Evolutionary conservation across 2,113 vertebrate species (phyloP).

Genomic region (Limanda limanda): DNA sequence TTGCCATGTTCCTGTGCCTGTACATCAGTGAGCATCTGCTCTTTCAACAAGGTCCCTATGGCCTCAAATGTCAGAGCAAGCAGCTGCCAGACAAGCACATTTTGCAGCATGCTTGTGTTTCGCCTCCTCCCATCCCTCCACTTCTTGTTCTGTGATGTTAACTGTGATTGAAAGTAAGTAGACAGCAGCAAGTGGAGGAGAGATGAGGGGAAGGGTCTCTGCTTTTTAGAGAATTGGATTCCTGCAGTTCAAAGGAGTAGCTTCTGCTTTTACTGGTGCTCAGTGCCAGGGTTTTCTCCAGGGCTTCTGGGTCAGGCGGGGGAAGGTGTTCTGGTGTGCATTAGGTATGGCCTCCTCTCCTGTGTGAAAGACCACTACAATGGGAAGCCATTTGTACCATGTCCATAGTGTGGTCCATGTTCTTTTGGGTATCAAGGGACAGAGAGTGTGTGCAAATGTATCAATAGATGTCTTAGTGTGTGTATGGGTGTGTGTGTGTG

Average conservation of each 20-base stretch:
- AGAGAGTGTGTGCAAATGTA: slow-evolving; percentile 28
- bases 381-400: slow-evolving; percentile 93
- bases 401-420: slow-evolving; percentile 51
- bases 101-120: slow-evolving; percentile 71
- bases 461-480: slow-evolving; percentile 6
- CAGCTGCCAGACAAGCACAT: slow-evolving; percentile 79
- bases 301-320: slow-evolving; percentile 74
- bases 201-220: slow-evolving; percentile 69
- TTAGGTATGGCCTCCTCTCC: slow-evolving; percentile 63
- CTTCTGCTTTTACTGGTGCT: slow-evolving; percentile 65
- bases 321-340: slow-evolving; percentile 45
- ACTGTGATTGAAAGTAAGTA: slow-evolving; percentile 84
- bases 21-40: slow-evolving; percentile 81
- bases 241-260: slow-evolving; percentile 72
- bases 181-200: slow-evolving; percentile 63
- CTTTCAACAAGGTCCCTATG: slow-evolving; percentile 79
- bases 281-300: slow-evolving; percentile 64
- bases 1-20: slow-evolving; percentile 75
- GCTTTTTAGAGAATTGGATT: slow-evolving; percentile 94
- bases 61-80: slow-evolving; percentile 82
- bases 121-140: slow-evolving; percentile 69
- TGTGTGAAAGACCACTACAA: slow-evolving; percentile 80
- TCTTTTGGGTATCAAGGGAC: slow-evolving; percentile 55
- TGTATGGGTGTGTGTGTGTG: no score
- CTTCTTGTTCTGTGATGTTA: slow-evolving; percentile 89